Evolutionary conservation across 2,888 invertebrate genomes (phyloP).

Genomic region (Machimus atricapillus): DNA sequence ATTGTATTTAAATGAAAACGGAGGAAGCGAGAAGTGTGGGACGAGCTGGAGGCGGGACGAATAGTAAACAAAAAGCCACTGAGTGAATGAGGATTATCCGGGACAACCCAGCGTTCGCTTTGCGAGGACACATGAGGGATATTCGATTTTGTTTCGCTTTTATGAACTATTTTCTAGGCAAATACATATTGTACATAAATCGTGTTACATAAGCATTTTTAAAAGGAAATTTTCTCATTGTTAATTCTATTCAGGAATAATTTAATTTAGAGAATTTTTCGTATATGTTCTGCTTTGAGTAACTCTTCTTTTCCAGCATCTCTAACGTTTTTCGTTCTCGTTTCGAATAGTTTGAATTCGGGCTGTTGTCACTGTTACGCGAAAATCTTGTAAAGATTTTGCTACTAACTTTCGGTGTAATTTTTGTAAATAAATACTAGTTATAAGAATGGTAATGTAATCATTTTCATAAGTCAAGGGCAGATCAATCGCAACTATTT

Average conservation of each 20-base stretch:
- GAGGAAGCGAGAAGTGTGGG: background rate
- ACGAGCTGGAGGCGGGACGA: background rate
- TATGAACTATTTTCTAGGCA: constrained; percentile 18
- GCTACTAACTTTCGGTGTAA: constrained; percentile 34
- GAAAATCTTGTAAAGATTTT: constrained; percentile 35
- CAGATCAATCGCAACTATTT: constrained; percentile 7
- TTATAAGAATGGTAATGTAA: constrained; percentile 16
- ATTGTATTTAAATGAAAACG: constrained; percentile 19
- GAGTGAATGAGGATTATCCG: background rate
- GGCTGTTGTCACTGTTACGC: constrained; percentile 37
- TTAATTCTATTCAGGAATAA: constrained; percentile 8
- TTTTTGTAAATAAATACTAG: constrained; percentile 39
- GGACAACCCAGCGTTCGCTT: background rate
- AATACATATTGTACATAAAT: constrained; percentile 34
- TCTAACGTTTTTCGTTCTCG: background rate
- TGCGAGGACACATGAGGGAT: background rate
- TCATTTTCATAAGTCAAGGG: constrained; percentile 15
- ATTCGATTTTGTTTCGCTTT: constrained; percentile 19
- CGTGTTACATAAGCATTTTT: constrained; percentile 26
- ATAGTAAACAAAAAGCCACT: background rate
- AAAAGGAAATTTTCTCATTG: background rate
- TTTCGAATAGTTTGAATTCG: constrained; percentile 22
- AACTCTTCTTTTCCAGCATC: background rate
- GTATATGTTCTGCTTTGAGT: background rate
- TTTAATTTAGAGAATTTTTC: background rate